phyloP scores from a whole-genome alignment of 2,797 vertebrate species.

The Myoxocephalus aenaeus region DNA sequence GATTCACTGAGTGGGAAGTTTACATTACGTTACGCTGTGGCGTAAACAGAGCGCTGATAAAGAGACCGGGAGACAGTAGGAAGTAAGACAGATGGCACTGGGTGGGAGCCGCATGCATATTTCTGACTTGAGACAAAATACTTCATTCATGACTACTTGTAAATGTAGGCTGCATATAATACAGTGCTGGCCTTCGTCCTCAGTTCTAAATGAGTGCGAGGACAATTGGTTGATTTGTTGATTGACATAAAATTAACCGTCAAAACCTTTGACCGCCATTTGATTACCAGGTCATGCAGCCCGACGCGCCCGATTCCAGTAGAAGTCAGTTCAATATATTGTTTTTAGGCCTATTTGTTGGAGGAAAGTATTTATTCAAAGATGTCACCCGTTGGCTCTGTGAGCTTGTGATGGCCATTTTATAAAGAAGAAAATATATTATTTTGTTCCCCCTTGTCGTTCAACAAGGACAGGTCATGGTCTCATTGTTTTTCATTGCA shows the following conservation, averaged over 20 bases:
- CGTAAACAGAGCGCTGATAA: conserved; percentile 69
- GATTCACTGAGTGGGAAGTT: conserved; percentile 75
- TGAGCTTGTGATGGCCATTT: not conserved
- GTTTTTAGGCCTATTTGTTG: not conserved
- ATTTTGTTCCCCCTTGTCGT: not conserved
- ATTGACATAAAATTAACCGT: not conserved
- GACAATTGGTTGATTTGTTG: not conserved
- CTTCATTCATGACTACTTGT: conserved; percentile 16
- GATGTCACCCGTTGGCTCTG: not conserved
- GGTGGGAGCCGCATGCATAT: conserved; percentile 31
- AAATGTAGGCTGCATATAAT: not conserved
- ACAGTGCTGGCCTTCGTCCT: not conserved
- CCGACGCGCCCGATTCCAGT: not conserved
- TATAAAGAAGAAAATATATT: not conserved
- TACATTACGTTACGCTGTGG: conserved; percentile 61
- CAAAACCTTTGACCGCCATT: too few relatives aligned
- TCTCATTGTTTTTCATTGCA: not conserved
- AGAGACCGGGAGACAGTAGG: conserved; percentile 42
- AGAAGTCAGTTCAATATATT: not conserved
- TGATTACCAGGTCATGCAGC: not conserved
- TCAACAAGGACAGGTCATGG: not conserved
- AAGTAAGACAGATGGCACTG: conserved; percentile 52
- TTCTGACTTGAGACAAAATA: conserved; percentile 39
- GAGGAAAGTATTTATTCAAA: not conserved
- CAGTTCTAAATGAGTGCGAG: not conserved